Evolutionary conservation across 2,797 vertebrate species (phyloP).

Genomic region (Enteromius viviparus): DNA sequence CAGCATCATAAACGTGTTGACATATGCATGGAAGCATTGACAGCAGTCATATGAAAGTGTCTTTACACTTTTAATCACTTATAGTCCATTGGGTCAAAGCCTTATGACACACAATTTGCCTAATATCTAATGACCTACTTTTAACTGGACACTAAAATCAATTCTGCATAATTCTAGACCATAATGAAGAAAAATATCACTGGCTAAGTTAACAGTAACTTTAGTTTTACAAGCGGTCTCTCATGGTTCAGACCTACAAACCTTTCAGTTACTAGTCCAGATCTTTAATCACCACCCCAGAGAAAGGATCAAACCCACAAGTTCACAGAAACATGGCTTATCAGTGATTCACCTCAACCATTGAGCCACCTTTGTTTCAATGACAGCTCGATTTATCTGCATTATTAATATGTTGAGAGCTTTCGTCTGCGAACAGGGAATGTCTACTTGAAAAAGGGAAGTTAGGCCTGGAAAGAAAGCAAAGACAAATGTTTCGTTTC

Average conservation of each 20-base stretch:
- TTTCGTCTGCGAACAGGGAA: not conserved
- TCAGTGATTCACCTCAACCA: slow-evolving; percentile 34
- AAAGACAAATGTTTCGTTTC: not conserved
- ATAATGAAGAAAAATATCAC: slow-evolving; percentile 37
- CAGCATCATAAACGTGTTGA: not conserved
- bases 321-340: slow-evolving; percentile 20
- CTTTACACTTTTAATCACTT: slow-evolving; percentile 24
- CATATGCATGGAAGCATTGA: not conserved
- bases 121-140: slow-evolving; percentile 29
- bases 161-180: not conserved
- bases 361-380: slow-evolving; percentile 31
- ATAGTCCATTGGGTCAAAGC: not conserved
- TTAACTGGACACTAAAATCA: slow-evolving; percentile 13
- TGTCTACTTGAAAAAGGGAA: slow-evolving; percentile 23
- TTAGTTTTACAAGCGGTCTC: slow-evolving; percentile 9
- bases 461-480: not conserved
- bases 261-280: not conserved
- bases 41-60: not conserved
- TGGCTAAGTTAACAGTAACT: not conserved
- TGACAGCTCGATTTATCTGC: slow-evolving; percentile 33
- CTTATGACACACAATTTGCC: not conserved
- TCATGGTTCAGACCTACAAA: slow-evolving; percentile 3
- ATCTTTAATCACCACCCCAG: slow-evolving; percentile 26
- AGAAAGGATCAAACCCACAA: not conserved
- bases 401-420: slow-evolving; percentile 29